Evolutionary conservation across 2,888 invertebrate genomes (phyloP), one percentile per base, ranked within the genome.

Genomic region (Pasiphila rectangulata): DNA sequence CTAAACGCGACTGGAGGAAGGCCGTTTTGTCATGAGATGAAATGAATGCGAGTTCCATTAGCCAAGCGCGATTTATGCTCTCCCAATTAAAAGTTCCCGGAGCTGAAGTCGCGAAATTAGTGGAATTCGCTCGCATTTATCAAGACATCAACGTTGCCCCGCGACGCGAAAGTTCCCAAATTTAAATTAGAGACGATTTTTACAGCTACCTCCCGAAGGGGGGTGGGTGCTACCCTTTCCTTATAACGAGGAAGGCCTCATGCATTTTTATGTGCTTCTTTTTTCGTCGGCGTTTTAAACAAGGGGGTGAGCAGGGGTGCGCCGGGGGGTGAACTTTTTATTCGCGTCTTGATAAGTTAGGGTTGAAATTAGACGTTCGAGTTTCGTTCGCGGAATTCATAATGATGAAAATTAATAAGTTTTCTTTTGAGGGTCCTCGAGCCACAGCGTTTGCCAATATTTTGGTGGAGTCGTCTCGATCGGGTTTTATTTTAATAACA

Each of bases 231-330:
- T 89, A 86, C 89, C 89, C 89, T 89, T 89, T 89, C 87, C 89
- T 89, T 88, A 87, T 89, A 88, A 89, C 89, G 88, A 89, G 88
- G 89, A 89, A 86, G 88, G 89, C 89, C 89, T 89, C 89, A 89
- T 89, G 89, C 89, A 89, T 89, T 89, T 89, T 89, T 89, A 89
- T 89, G 89, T 89, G 88, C 89, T 89, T 87, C 89, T 89, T 89
- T 89, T 89, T 89, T 89, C 87, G 88, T 72, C 84, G 82, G 87
- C 88, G 85, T 89, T 89, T 89, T 89, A 89, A 89, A 89, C 88
- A 88, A 89, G 89, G 87, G 89, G 88, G 87, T 85, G 86, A 84
- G 84, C 73, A 70, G 76, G 80, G 86, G 87, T 77, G 78, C 73
- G 67, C 68, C 66, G 79, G 79, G 69, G 85, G 83, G 87, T 79